Evolutionary conservation across 2,888 invertebrate species (phyloP).

Genomic region (Silvanus unidentatus): DNA sequence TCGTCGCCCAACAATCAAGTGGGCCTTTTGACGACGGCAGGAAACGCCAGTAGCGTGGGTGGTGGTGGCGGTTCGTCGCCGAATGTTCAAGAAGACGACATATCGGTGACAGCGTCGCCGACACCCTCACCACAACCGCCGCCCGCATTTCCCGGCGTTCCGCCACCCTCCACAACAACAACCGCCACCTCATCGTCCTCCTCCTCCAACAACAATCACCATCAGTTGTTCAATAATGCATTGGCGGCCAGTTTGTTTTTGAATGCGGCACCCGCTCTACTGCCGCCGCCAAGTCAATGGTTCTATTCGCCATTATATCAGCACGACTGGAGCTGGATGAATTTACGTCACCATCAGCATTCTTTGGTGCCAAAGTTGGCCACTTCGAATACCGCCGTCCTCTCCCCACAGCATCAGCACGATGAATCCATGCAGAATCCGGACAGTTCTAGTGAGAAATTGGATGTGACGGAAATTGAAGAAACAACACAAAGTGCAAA

Average conservation of each 20-base stretch:
- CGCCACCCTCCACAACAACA: conserved; percentile 33
- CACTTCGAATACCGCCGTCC: conserved; percentile 10
- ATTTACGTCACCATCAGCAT: conserved; percentile 41
- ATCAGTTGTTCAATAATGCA: conserved; percentile 51
- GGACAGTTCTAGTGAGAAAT: conserved; percentile 32
- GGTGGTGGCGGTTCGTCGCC: conserved; percentile 45
- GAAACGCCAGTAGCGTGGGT: conserved; percentile 37
- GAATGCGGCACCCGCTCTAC: conserved; percentile 55
- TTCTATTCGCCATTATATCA: conserved; percentile 71
- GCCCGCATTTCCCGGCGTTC: conserved; percentile 39
- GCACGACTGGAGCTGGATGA: conserved; percentile 65
- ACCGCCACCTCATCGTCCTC: conserved; percentile 35
- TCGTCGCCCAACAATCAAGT: conserved; percentile 50
- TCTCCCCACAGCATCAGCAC: conserved; percentile 15
- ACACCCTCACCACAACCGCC: conserved; percentile 52
- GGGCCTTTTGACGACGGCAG: conserved; percentile 46
- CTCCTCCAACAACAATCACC: conserved; percentile 38
- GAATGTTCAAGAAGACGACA: conserved; percentile 50
- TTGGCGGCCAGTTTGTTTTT: conserved; percentile 67
- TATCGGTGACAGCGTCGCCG: conserved; percentile 60
- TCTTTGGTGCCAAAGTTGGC: conserved; percentile 20
- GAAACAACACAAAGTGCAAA: conserved; percentile 21
- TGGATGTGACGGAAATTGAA: conserved; percentile 32
- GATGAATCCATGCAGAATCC: conserved; percentile 26
- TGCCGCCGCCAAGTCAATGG: conserved; percentile 74